Conservation (phyloP, 2,888 invertebrate genomes). For the Zeuzera pyrina region DNA sequence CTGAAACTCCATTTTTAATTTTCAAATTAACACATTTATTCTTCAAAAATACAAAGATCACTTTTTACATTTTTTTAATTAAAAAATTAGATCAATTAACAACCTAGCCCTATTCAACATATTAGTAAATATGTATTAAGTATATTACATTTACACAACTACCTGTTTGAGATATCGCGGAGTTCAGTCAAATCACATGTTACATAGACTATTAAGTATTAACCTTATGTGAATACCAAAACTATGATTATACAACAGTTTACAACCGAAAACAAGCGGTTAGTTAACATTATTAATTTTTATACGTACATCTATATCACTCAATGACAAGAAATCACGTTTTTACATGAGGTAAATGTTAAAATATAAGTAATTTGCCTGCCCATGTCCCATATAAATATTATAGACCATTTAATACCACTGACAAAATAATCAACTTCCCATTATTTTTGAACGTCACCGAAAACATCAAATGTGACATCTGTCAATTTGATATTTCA, state of each 20-base stretch:
- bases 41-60: conserved; percentile 63
- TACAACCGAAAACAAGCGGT: too few relatives aligned
- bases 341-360: conserved; percentile 35
- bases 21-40: conserved; percentile 66
- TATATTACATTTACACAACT: conserved; percentile 21
- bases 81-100: conserved; percentile 65
- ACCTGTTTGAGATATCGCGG: conserved; percentile 44
- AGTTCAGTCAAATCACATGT: conserved; percentile 57
- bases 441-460: conserved; percentile 30
- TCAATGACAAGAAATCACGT: conserved; percentile 56
- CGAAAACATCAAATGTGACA: conserved; percentile 49
- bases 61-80: conserved; percentile 43
- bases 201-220: conserved; percentile 1
- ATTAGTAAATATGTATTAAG: conserved; percentile 32
- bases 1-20: conserved; percentile 69
- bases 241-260: conserved; percentile 23
- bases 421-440: conserved; percentile 4
- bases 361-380: conserved; percentile 22
- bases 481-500: conserved; percentile 49
- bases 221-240: conserved; percentile 14
- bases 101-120: conserved; percentile 64
- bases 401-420: conserved; percentile 3
- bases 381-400: conserved; percentile 9
- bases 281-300: too few relatives aligned
- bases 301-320: too few relatives aligned